Conservation (phyloP, 2,113 vertebrate species). For the Gasterosteus aculeatus region DNA sequence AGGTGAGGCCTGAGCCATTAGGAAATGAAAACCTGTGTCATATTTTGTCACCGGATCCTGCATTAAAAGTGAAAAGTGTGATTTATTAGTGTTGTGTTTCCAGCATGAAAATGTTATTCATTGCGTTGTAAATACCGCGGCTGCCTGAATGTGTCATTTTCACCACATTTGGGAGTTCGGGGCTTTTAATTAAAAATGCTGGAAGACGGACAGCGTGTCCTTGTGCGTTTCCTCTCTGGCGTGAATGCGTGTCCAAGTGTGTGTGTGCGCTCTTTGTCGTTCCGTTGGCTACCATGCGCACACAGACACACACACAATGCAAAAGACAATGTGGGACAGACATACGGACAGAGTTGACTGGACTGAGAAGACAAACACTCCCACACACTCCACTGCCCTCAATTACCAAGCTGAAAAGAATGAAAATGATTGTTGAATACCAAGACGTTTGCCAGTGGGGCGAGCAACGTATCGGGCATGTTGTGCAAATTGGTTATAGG, state of each 20-base stretch:
- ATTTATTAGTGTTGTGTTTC: slow-evolving; percentile 71
- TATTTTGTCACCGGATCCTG: slow-evolving; percentile 64
- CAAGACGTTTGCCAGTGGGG: slow-evolving; percentile 59
- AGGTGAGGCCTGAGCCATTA: slow-evolving; percentile 52
- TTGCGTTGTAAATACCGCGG: slow-evolving; percentile 41
- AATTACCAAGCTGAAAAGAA: slow-evolving; percentile 63
- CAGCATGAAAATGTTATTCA: slow-evolving; percentile 62
- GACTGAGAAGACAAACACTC: slow-evolving; percentile 45
- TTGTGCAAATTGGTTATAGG: slow-evolving; percentile 69
- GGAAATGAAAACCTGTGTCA: slow-evolving; percentile 73
- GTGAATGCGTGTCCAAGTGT: no score
- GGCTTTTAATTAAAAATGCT: slow-evolving; percentile 69
- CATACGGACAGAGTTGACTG: slow-evolving; percentile 31
- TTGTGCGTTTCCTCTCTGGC: slow-evolving; percentile 10
- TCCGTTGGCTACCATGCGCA: slow-evolving; percentile 11
- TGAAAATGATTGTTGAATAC: slow-evolving; percentile 70
- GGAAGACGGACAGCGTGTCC: slow-evolving; percentile 21
- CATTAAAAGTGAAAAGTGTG: slow-evolving; percentile 68
- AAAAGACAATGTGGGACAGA: neutral
- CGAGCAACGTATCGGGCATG: slow-evolving; percentile 60
- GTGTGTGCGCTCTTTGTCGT: slow-evolving; percentile 1
- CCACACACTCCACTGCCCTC: slow-evolving; percentile 61
- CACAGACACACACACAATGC: slow-evolving; percentile 20
- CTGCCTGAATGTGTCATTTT: slow-evolving; percentile 47
- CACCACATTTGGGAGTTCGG: slow-evolving; percentile 54